Evolutionary conservation across 2,113 vertebrate genomes (phyloP), one percentile per base, ranked within the genome.

Genomic region (Labeo catla): DNA sequence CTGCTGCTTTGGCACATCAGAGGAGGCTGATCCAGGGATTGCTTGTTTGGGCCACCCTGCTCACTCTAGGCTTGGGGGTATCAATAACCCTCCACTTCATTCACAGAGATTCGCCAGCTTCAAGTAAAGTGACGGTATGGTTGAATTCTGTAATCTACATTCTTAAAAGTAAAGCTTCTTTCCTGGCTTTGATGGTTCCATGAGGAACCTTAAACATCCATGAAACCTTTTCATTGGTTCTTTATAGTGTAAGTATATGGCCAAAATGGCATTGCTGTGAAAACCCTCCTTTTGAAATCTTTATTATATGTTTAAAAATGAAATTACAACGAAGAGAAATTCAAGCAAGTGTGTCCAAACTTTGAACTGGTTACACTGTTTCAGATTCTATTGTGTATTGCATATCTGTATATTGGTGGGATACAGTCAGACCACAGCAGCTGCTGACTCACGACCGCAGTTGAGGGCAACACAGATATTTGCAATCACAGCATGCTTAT

Each of bases 1-100:
- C 3, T 2, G 34, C 8, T 66, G 68, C 61, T 6, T 36, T 82
- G 74, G 73, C 21, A 13, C 83, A 83, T 52, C 85, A 85, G 34
- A 52, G 90, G 34, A 87, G 65, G 19, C 84, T 93, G 28, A 43
- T 89, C 79, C 85, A 80, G 4, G 45, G 94, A 73, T 89, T 94
- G 79, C 81, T 94, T 52, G 49, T 91, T 70, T 95, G 94, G 94
- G 82, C 81, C 81, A 72, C 84, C 70, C 2, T 93, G 65, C 89
- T 94, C 2, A 92, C 94, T 57, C 45, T 93, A 12, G 49, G 84
- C 61, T 91, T 93, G 65, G 63, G 61, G 19, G 61, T 80, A 8
- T 70, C 89, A 76, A 83, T 93, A 84, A 23, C 77, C 70, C 23
- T 92, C 16, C 91, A 88, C 89, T 91, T 94, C 89, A 89, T 91